A percentile compares a stretch with the other conserved stretches of the same genome.
phyloP scores from a whole-genome alignment of 23 tunicate species.

The Clavelina lepadiformis region DNA sequence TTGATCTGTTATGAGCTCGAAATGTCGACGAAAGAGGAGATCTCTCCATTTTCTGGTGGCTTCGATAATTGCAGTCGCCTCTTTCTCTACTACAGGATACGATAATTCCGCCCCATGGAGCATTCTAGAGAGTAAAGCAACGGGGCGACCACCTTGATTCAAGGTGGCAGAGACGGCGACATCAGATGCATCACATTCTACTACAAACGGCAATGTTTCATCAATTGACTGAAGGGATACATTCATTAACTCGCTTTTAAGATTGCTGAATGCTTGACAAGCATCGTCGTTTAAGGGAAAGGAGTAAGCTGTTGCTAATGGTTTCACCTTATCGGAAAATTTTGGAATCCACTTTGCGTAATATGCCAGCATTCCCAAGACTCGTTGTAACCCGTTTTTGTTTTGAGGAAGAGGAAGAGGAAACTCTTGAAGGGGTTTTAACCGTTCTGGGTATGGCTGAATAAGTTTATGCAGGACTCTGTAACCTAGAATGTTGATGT shows the following conservation, averaged over 20 bases:
- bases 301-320: neutral
- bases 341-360: conserved; percentile 4
- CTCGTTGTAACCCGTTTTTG: conserved; percentile 14
- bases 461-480: neutral
- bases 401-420: conserved; percentile 6
- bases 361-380: conserved; percentile 6
- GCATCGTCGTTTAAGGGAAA: conserved; percentile 21
- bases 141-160: conserved; percentile 19
- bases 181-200: conserved; percentile 20
- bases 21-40: conserved; percentile 9
- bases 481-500: neutral
- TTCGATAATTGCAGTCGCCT: conserved; percentile 23
- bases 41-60: conserved; percentile 20
- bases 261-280: neutral
- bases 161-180: conserved; percentile 17
- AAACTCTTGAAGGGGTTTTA: conserved; percentile 11
- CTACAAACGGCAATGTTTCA: conserved; percentile 3
- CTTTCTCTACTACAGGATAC: conserved; percentile 5
- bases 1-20: conserved; percentile 17
- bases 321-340: conserved; percentile 18
- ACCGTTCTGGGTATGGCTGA: conserved; percentile 13
- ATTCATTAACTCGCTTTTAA: conserved; percentile 1
- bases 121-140: conserved; percentile 10
- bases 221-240: conserved; percentile 16
- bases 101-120: neutral